Conservation (phyloP, 2,113 vertebrate species). For the Pelusios castaneus region DNA sequence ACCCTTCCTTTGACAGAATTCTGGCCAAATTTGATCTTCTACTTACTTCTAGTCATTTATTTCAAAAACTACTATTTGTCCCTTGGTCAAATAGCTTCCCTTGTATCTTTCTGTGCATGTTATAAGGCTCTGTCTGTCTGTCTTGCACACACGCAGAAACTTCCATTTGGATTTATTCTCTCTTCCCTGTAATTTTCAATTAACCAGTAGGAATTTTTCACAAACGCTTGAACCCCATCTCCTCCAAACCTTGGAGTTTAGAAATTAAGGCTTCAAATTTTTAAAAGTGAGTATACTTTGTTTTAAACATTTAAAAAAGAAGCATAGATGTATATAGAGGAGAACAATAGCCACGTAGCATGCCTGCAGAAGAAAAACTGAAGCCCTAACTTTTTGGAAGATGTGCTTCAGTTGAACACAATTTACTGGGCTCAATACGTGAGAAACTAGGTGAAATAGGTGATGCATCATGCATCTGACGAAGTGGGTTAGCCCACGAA, state of each 20-base stretch:
- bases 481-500: no score
- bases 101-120: background rate
- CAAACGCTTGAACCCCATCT: background rate
- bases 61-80: rapidly evolving
- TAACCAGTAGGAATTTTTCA: background rate
- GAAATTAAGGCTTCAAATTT: background rate
- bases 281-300: background rate
- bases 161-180: background rate
- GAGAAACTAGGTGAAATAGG: background rate
- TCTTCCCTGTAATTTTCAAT: background rate
- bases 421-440: background rate
- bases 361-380: background rate
- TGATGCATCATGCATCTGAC: no score
- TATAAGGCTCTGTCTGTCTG: background rate
- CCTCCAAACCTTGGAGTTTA: background rate
- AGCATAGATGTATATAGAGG: background rate
- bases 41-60: background rate
- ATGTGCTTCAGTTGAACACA: conserved; percentile 25
- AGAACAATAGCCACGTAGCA: background rate
- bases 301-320: background rate
- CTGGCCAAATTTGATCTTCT: background rate
- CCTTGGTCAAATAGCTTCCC: background rate
- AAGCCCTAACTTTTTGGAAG: background rate
- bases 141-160: background rate
- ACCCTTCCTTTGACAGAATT: background rate